These are phyloP conservation scores for Pocillopora verrucosa DNA, from an alignment of 64 coral and sea anemone species.

Conservation along the genomic window DNA sequence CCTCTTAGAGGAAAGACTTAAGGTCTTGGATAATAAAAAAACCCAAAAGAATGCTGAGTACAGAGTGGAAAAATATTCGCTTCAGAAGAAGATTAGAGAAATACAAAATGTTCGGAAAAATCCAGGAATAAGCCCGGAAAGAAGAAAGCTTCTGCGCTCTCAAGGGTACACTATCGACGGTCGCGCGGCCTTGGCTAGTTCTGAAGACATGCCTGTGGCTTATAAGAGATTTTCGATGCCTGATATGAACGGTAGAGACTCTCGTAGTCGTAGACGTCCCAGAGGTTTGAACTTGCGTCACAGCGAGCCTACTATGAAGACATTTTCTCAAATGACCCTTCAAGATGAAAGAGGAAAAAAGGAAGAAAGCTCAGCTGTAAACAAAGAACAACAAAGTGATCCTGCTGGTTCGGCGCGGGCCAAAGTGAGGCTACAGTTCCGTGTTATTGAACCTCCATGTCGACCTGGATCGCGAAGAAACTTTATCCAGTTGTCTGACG, in stretches of 20 bases:
- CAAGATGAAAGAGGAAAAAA: not conserved
- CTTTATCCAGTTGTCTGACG: conserved; percentile 56
- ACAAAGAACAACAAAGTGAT: not conserved
- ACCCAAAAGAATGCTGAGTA: conserved; percentile 54
- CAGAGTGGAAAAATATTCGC: conserved; percentile 36
- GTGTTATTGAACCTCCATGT: conserved; percentile 71
- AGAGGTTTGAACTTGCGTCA: not conserved
- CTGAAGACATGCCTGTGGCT: not conserved
- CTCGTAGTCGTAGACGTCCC: not conserved
- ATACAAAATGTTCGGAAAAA: conserved; percentile 55
- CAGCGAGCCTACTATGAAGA: not conserved
- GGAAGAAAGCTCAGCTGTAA: not conserved
- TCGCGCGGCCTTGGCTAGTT: not conserved
- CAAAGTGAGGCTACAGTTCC: conserved; percentile 32
- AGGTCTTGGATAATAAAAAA: conserved; percentile 52
- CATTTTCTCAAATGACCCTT: not conserved
- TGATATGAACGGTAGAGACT: not conserved
- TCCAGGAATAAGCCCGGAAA: conserved; percentile 52
- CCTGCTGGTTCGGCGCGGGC: not conserved
- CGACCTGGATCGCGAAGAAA: conserved; percentile 59
- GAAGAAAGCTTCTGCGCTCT: conserved; percentile 58
- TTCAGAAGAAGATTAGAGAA: conserved; percentile 48
- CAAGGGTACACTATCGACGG: conserved; percentile 44
- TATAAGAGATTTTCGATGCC: conserved; percentile 29
- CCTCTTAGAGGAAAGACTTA: conserved; percentile 59